Base-by-base conservation (phyloP, 2,888 invertebrate species). In the Bugulina stolonifera region DNA sequence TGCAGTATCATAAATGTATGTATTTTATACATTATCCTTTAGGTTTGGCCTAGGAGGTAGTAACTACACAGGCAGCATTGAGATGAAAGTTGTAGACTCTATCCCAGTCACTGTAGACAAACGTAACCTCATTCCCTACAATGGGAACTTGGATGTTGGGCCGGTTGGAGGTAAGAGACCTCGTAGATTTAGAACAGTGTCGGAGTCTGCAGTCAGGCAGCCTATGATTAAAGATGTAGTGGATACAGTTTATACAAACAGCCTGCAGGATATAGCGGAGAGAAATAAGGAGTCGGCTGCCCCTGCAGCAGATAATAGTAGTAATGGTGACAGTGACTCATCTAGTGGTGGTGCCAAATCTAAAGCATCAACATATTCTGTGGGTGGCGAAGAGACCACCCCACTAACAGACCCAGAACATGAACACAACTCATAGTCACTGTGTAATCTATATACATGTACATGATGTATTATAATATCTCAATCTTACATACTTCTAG, bases 31-130 rank as follows among this genome's bases (percentile, higher is more conserved):
- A n/a, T n/a, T n/a, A n/a, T n/a, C n/a, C n/a, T n/a, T n/a, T 43
- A 43, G 43, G 43, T 18, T 43, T 64, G 27, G 64, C 10, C 34
- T 64, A 14, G 27, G 27, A 64, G 64, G 64, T n/a, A 64, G 27
- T n/a, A 18, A 27, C 34, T 64, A 64, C 64, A 64, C 64, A 64
- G 64, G 64, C 25, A 64, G 64, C 32, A 64, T 64, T 3, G 64
- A 64, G 32, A 64, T 64, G 64, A 64, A 64, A 32, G 64, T 64
- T 18, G 34, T 64, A 2, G 64, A 64, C 32, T 64, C 64, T 29
- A 64, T 64, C 18, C 64, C 64, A 27, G 64, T 64, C 29, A 32
- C 64, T 18, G 10, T 64, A 10, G 64, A 64, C 64, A 27, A 14
- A n/a, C 22, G 25, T 29, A 43, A 43, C 43, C 18, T 43, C 10